A percentile compares a stretch with the other conserved stretches of the same genome.
Conservation (phyloP, 2,113 vertebrate species). For the Lipotes vexillifer region DNA sequence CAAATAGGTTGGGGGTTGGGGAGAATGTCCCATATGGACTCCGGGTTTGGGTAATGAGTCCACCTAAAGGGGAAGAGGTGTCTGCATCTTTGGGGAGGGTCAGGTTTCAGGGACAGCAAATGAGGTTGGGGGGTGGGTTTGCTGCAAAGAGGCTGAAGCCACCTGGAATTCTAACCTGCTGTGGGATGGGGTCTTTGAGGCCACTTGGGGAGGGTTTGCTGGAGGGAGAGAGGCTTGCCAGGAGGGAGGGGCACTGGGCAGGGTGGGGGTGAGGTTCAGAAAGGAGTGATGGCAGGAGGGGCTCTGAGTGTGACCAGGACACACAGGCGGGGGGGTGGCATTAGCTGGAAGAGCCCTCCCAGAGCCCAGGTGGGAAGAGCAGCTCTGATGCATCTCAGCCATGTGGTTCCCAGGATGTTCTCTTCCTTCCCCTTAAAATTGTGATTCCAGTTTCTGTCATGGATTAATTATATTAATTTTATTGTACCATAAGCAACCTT, state of each 20-base stretch:
- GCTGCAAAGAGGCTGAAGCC: background rate
- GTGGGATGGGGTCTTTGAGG: background rate
- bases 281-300: background rate
- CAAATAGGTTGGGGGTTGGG: background rate
- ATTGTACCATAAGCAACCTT: background rate
- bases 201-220: background rate
- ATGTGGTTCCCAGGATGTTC: background rate
- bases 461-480: background rate
- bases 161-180: no score
- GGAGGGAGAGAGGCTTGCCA: background rate
- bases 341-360: background rate
- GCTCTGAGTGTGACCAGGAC: background rate
- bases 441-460: background rate
- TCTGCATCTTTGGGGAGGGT: background rate
- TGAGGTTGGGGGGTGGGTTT: rapidly evolving
- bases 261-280: background rate
- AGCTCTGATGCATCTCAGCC: background rate
- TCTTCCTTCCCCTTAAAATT: background rate
- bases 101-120: background rate
- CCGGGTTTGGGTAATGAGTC: background rate
- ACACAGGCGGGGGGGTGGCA: no score
- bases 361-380: background rate
- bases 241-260: background rate
- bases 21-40: background rate
- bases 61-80: no score